Base-by-base conservation (phyloP, 2,113 vertebrate genomes). In the Gymnogyps californianus region DNA sequence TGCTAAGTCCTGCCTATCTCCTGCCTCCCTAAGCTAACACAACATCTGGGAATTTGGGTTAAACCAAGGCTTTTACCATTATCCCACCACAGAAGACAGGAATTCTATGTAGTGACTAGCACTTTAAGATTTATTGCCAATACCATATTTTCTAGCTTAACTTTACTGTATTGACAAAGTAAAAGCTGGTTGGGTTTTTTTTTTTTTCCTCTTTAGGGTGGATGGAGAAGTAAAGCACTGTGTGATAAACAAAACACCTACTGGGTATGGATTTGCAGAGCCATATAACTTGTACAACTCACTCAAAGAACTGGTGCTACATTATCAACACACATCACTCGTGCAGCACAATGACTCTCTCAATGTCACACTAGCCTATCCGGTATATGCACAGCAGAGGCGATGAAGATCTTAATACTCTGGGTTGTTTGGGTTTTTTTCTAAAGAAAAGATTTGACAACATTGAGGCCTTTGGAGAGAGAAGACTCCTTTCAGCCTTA, bases 281-380 rank as follows among this genome's bases (percentile, higher is more conserved):
- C 99, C 99, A 72, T 99, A 99, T 97, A 99, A 99, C 98, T 97
- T 99, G 98, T 99, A 99, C 98, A 98, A 98, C 98, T 99, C 99
- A 0, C 98, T 99, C 78, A 99, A 99, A 97, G 99, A 99, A 98
- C 99, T 99, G 97, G 99, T 99, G 97, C 99, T 99, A 93, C 99
- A 99, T 98, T 99, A 99, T 98, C 99, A 99, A 98, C 99, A 99
- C 98, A 99, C 99, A 3, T 99, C 99, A 75, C 98, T 99, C 3
- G 99, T 99, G 97, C 99, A 99, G 99, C 99, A 99, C 99, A 99
- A 99, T 92, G 99, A 99, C 99, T 99, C 99, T 98, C 98, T 99
- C 97, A 99, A 99, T 93, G 99, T 99, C 98, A 99, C 99, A 83
- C 98, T 99, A 98, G 99, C 99, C 85, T 99, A 99, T 98, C 99